Evolutionary conservation across 2,797 vertebrate species (phyloP).

Genomic region (Synanceia verrucosa): DNA sequence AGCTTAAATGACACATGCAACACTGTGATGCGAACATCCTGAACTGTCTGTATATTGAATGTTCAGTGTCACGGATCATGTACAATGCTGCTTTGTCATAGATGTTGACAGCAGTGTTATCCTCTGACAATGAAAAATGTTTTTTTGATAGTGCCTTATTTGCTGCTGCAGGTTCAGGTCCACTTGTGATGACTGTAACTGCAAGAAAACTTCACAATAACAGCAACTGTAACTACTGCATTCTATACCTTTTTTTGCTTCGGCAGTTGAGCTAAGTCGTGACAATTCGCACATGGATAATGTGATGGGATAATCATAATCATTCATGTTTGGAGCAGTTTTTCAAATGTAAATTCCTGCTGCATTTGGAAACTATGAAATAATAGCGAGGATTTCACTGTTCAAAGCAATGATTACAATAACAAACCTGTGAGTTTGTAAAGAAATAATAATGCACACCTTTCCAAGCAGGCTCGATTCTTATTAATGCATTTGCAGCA

Average conservation of each 20-base stretch:
- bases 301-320: conserved; percentile 9
- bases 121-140: background rate
- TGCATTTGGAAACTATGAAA: conserved; percentile 1
- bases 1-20: background rate
- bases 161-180: too few species aligned
- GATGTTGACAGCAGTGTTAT: background rate
- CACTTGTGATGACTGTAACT: too few species aligned
- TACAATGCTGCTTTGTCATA: too few species aligned
- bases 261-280: background rate
- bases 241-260: background rate
- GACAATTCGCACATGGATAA: background rate
- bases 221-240: background rate
- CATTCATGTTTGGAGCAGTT: conserved; percentile 1
- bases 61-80: background rate
- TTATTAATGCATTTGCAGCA: background rate
- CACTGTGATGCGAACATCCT: too few species aligned
- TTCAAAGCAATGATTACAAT: conserved; percentile 24
- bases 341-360: background rate
- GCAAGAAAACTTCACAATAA: too few species aligned
- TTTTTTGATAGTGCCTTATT: too few species aligned
- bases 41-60: background rate
- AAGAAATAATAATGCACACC: background rate
- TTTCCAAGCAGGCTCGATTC: background rate
- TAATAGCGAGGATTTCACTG: background rate
- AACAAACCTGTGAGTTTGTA: conserved; percentile 7